phyloP scores from a whole-genome alignment of 2,113 vertebrate species.

The Mus musculus region DNA sequence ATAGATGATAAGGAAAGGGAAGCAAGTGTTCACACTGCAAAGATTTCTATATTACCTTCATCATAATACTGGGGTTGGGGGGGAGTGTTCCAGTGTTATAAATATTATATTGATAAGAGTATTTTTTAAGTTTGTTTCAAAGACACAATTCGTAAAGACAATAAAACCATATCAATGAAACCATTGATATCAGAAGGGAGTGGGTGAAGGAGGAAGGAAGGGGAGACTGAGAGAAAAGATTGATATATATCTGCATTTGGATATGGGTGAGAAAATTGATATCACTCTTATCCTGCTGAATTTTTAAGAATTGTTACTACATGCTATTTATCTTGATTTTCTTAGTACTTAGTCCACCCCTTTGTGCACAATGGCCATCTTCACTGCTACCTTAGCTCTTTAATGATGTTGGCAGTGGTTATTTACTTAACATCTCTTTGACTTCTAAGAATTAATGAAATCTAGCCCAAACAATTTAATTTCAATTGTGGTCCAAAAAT shows the following conservation, averaged over 20 bases:
- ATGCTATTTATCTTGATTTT: not conserved
- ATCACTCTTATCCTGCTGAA: not conserved
- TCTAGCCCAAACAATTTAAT: not conserved
- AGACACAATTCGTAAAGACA: not conserved
- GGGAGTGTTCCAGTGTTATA: too few species aligned
- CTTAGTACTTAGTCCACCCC: not conserved
- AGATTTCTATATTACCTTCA: too few species aligned
- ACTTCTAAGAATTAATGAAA: not conserved
- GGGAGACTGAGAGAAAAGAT: not conserved
- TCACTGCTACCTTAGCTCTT: not conserved
- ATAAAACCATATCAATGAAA: not conserved
- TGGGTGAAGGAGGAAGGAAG: not conserved
- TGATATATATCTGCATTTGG: not conserved
- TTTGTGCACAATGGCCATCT: not conserved
- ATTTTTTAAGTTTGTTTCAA: constrained; percentile 1
- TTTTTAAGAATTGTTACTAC: not conserved
- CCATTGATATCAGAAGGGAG: not conserved
- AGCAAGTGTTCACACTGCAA: too few species aligned
- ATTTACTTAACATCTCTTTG: not conserved
- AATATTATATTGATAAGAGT: not conserved
- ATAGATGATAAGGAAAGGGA: not conserved
- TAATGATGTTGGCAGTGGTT: not conserved
- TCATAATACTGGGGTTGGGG: too few species aligned
- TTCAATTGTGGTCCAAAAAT: not conserved
- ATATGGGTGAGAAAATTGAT: not conserved